Evolutionary conservation across 1,140 invertebrate genomes (phyloP), one percentile per base, ranked within the genome.

Genomic region (Drosophila kepulauana): DNA sequence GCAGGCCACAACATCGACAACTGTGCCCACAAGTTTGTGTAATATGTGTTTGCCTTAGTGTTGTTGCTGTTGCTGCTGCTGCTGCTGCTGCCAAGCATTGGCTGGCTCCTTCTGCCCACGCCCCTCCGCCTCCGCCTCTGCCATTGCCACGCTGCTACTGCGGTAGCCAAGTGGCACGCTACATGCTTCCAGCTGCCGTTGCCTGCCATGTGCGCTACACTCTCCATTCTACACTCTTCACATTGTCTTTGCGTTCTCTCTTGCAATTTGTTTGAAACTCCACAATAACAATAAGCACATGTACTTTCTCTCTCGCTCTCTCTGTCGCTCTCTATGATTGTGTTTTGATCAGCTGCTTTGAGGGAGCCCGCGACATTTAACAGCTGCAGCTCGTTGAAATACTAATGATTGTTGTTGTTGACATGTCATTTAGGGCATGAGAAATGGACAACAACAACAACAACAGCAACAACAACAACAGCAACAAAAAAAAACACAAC

Each of bases 1-100:
- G 30, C 30, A 43, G 59, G 69, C 57, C 79, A 69, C 81, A 79
- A 75, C 81, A 84, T 75, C 81, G 78, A 78, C 75, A 84, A 81
- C 68, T 78, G 72, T 74, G 81, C 81, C 67, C 81, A 81, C 73
- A 74, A 78, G 56, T 69, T 78, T 78, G 70, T 75, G 71, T 75
- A 68, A 73, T 77, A 73, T 57, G 59, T 63, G 59, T 63, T 45
- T 64, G 70, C 48, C 57, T 63, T 57, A 15, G 62, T 68, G 15
- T 77, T 59, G 56, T 57, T 77, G 57, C 25, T 52, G 58, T 28
- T 43, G 30, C 11, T 25, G 30, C 15, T 33, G 30, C 30, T 33
- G 30, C 30, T 7, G 15, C 25, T 46, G 43, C 38, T 54, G 66
- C 66, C 59, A 63, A 38, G 61, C 73, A 75, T 75, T 75, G 73